Evolutionary conservation across 2,113 vertebrate genomes (phyloP).

Genomic region (Pelusios castaneus): DNA sequence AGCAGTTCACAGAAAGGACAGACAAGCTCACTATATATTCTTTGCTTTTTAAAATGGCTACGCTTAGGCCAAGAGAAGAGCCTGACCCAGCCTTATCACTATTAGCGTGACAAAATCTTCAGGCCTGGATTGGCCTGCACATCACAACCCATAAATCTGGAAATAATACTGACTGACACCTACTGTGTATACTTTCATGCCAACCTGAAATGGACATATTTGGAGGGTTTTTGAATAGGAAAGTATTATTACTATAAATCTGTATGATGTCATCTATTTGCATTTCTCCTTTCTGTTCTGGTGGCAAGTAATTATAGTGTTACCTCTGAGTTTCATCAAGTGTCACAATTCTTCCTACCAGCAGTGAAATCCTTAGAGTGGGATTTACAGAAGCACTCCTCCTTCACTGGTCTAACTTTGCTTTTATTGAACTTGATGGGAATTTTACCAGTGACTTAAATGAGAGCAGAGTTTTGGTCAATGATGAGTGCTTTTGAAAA

Average conservation of each 20-base stretch:
- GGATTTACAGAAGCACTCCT: background rate
- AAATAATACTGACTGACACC: background rate
- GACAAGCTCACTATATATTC: too few species aligned
- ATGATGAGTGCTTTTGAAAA: background rate
- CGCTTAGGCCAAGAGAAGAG: too few species aligned
- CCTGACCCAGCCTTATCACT: too few species aligned
- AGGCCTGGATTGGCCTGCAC: too few species aligned
- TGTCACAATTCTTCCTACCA: background rate
- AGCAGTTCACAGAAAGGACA: too few species aligned
- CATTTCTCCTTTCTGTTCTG: background rate
- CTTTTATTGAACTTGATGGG: background rate
- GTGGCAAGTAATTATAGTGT: background rate
- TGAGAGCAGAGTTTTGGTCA: background rate
- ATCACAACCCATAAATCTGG: background rate
- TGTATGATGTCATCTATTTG: background rate
- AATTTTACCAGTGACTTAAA: background rate
- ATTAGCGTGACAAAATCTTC: too few species aligned
- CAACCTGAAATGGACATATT: background rate
- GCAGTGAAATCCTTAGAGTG: background rate
- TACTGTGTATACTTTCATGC: background rate
- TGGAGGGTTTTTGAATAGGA: background rate
- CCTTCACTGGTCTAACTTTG: background rate
- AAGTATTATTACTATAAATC: background rate
- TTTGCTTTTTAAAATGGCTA: too few species aligned
- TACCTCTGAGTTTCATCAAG: background rate